phyloP scores from a whole-genome alignment of 2,888 invertebrate species.

The Caradrina kadenii region DNA sequence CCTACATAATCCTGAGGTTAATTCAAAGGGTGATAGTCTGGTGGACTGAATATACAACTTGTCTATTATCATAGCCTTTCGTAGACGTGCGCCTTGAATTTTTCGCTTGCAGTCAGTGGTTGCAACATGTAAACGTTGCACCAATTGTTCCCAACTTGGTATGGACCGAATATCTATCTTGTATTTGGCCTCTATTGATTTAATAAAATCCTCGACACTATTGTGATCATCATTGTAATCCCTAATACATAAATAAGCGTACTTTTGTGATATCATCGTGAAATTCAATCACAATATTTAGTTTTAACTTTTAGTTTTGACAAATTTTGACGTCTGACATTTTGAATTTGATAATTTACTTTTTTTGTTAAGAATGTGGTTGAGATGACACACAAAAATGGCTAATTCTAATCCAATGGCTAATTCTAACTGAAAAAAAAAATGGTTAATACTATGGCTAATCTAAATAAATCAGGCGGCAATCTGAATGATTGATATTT shows the following conservation, averaged over 20 bases:
- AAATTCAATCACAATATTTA: not conserved
- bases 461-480: not conserved
- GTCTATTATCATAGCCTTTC: slow-evolving; percentile 77
- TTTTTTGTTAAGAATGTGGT: slow-evolving; percentile 4
- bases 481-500: not conserved
- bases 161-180: slow-evolving; percentile 77
- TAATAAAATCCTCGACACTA: slow-evolving; percentile 76
- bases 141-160: slow-evolving; percentile 78
- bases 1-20: slow-evolving; percentile 76
- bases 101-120: slow-evolving; percentile 72
- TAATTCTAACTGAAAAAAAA: not conserved
- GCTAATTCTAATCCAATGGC: slow-evolving; percentile 3
- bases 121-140: slow-evolving; percentile 72
- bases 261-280: slow-evolving; percentile 60
- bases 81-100: slow-evolving; percentile 73
- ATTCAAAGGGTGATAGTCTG: slow-evolving; percentile 79
- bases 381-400: not conserved
- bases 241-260: slow-evolving; percentile 77
- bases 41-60: slow-evolving; percentile 76
- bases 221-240: slow-evolving; percentile 66
- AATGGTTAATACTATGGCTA: too few species aligned
- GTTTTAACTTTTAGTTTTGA: not conserved
- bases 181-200: slow-evolving; percentile 74
- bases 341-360: slow-evolving; percentile 1
- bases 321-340: slow-evolving; percentile 26